These are phyloP conservation scores for Rhadinocentrus ornatus DNA, from an alignment of 2,797 vertebrate species.

Conservation along the genomic window DNA sequence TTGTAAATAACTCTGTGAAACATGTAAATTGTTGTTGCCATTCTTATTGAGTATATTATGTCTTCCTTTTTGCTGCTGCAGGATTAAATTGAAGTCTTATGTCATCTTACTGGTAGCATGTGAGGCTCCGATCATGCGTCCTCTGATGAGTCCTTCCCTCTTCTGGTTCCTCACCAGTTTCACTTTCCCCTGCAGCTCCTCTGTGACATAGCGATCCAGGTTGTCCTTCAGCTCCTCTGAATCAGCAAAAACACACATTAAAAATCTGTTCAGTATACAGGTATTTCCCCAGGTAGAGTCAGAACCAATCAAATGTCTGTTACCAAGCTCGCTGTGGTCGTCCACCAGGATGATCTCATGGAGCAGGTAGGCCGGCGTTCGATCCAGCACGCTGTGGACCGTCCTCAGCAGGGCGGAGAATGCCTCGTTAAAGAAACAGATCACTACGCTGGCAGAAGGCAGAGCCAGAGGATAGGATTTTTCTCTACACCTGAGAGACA, in stretches of 20 bases:
- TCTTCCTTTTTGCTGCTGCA: no score
- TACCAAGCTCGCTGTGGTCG: conserved; percentile 92
- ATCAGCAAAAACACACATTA: neutral
- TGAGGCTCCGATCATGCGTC: conserved; percentile 94
- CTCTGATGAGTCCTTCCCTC: conserved; percentile 94
- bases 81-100: no score
- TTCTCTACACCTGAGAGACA: conserved; percentile 80
- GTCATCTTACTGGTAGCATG: conserved; percentile 88
- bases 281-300: neutral
- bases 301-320: neutral
- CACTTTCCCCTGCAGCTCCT: conserved; percentile 85
- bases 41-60: no score
- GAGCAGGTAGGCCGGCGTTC: conserved; percentile 87
- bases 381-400: conserved; percentile 91
- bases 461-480: conserved; percentile 84
- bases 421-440: conserved; percentile 98
- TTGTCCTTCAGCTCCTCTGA: conserved; percentile 92
- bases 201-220: conserved; percentile 83
- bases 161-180: conserved; percentile 89
- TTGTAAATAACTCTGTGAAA: no score
- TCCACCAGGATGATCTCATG: conserved; percentile 95
- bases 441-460: conserved; percentile 89
- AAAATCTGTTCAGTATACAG: neutral
- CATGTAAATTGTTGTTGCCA: no score
- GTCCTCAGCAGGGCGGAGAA: conserved; percentile 93